These are phyloP conservation scores for Macroteleia sp. DNA, from an alignment of 2,888 invertebrate species.

Conservation along the genomic window DNA sequence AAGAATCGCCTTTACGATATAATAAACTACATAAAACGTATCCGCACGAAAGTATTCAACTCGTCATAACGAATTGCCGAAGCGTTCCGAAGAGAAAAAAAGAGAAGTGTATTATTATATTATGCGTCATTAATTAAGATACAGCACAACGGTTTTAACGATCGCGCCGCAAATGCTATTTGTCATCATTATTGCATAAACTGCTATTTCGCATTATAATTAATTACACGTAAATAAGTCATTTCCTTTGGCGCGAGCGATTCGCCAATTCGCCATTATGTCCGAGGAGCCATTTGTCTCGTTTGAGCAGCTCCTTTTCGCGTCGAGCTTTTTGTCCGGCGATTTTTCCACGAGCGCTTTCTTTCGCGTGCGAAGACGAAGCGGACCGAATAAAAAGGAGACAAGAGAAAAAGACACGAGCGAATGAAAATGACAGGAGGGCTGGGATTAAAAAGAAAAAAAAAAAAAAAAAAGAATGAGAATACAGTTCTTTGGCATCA, in stretches of 20 bases:
- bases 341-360: constrained; percentile 47
- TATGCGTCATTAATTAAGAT: constrained; percentile 64
- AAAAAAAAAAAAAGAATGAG: neutral
- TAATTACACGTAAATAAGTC: constrained; percentile 63
- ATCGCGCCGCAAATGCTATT: constrained; percentile 56
- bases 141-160: constrained; percentile 63
- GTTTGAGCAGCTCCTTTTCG: constrained; percentile 55
- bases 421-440: too few relatives aligned
- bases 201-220: constrained; percentile 62
- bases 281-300: constrained; percentile 55
- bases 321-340: constrained; percentile 52
- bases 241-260: constrained; percentile 57
- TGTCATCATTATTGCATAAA: constrained; percentile 62
- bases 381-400: too few relatives aligned
- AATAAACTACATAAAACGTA: constrained; percentile 54
- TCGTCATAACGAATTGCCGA: constrained; percentile 55
- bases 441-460: too few relatives aligned
- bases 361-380: constrained; percentile 5
- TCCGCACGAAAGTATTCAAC: constrained; percentile 44
- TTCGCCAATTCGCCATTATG: constrained; percentile 62
- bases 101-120: constrained; percentile 54
- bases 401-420: too few relatives aligned
- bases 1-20: constrained; percentile 51
- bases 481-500: constrained; percentile 27
- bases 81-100: constrained; percentile 25